Evolutionary conservation across 2,888 invertebrate genomes (phyloP).

Genomic region (Phytoseiulus persimilis): DNA sequence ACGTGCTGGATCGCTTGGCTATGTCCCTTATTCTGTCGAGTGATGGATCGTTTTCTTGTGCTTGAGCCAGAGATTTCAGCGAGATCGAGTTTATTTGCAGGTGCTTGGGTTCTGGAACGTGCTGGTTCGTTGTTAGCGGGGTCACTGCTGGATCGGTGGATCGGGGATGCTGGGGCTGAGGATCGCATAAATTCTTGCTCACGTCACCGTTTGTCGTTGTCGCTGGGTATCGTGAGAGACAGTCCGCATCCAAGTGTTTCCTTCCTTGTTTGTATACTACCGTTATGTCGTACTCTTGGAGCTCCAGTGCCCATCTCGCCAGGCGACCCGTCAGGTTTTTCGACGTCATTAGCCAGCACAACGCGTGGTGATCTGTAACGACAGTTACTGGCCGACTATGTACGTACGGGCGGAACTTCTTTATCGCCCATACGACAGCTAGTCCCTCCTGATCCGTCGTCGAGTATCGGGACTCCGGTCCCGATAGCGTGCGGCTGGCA

Average conservation of each 20-base stretch:
- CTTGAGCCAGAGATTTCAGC: too few relatives aligned
- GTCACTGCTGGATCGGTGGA: too few relatives aligned
- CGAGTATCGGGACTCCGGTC: constrained; percentile 49
- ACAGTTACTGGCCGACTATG: constrained; percentile 48
- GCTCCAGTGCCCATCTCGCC: constrained; percentile 51
- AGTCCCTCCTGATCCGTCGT: constrained; percentile 51
- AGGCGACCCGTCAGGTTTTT: constrained; percentile 52
- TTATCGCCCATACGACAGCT: constrained; percentile 49
- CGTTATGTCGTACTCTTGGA: constrained; percentile 50
- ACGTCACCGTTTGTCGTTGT: too few relatives aligned
- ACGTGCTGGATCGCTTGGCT: too few relatives aligned
- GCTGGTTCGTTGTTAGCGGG: too few relatives aligned
- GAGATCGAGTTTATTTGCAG: too few relatives aligned
- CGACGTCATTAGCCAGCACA: constrained; percentile 52
- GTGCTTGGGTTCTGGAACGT: too few relatives aligned
- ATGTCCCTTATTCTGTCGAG: too few relatives aligned
- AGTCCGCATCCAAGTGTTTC: constrained; percentile 50
- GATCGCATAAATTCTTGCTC: too few relatives aligned
- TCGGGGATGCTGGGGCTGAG: too few relatives aligned
- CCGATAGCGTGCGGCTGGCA: constrained; percentile 47
- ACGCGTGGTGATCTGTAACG: constrained; percentile 52
- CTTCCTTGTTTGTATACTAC: constrained; percentile 50
- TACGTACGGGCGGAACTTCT: constrained; percentile 51
- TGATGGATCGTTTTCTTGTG: too few relatives aligned
- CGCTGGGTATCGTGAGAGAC: constrained; percentile 48